Base-by-base conservation (phyloP, 2,113 vertebrate species). In the Notothenia rossii region DNA sequence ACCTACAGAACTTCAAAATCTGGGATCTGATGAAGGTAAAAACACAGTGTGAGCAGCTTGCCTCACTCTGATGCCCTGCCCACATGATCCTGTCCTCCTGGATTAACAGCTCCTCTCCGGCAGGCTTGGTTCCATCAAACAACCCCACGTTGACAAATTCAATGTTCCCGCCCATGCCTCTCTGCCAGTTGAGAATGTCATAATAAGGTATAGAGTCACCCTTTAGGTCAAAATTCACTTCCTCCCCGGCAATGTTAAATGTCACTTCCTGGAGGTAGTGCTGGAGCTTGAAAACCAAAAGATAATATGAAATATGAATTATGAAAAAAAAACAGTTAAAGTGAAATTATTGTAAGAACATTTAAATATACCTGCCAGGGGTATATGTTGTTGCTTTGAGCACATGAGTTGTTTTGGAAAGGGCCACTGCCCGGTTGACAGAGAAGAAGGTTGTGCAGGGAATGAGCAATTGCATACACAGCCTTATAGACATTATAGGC, bases 151-250 rank as follows among this genome's bases (percentile, higher is more conserved):
- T 92, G 73, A 94, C 70, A 83, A 94, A 93, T 61, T 93, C 91
- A 86, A 82, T 91, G 62, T 86, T 94, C 14, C 93, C 92, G 6
- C 64, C 71, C 13, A 79, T 68, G 15, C 89, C 90, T 76, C 81
- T 92, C 80, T 95, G 94, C 95, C 95, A 95, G 88, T 95, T 95
- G 68, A 95, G 93, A 22, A 95, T 69, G 80, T 95, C 95, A 75
- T 95, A 95, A 53, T 94, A 94, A 7, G 94, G 94, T 49, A 93
- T 84, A 0, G 94, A 92, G 82, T 95, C 94, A 0, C 95, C 95
- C 46, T 95, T 95, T 17, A 82, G 75, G 87, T 95, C 94, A 90
- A 95, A 95, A 78, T 94, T 94, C 6, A 95, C 92, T 59, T 82
- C 85, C 51, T 95, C 93, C 48, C 86, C 94, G 5, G 59, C 91